Conservation (phyloP, 2,797 vertebrate species). For the Sebastes diploproa region DNA sequence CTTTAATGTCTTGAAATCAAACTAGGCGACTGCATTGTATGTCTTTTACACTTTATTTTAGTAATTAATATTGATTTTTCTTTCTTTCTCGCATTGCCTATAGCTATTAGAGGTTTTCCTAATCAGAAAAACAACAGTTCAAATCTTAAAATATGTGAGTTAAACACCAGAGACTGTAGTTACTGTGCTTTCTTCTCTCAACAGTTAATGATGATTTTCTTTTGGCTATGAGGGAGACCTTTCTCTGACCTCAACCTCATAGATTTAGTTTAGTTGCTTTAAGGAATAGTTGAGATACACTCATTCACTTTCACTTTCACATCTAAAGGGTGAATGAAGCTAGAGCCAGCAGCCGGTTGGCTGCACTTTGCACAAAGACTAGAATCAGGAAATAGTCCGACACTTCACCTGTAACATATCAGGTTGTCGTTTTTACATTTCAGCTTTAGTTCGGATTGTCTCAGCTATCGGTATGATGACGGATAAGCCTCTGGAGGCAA, state of each 20-base stretch:
- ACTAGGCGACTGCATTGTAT: background rate
- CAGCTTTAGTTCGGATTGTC: background rate
- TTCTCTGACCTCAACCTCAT: background rate
- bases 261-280: background rate
- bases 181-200: background rate
- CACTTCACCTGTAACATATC: background rate
- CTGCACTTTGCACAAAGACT: background rate
- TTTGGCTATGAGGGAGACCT: background rate
- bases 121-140: background rate
- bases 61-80: conserved; percentile 34
- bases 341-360: background rate
- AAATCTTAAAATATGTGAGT: background rate
- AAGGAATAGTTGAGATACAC: background rate
- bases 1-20: conserved; percentile 36
- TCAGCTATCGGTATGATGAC: background rate
- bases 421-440: background rate
- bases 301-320: background rate
- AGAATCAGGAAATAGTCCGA: background rate
- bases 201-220: background rate
- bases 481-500: background rate
- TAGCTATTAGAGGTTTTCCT: conserved; percentile 2
- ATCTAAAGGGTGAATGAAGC: background rate
- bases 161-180: background rate
- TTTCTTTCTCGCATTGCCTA: background rate
- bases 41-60: conserved; percentile 23